These are phyloP conservation scores for Pterobdella sp. DNA, from an alignment of 2,888 invertebrate species.

Conservation along the genomic window DNA sequence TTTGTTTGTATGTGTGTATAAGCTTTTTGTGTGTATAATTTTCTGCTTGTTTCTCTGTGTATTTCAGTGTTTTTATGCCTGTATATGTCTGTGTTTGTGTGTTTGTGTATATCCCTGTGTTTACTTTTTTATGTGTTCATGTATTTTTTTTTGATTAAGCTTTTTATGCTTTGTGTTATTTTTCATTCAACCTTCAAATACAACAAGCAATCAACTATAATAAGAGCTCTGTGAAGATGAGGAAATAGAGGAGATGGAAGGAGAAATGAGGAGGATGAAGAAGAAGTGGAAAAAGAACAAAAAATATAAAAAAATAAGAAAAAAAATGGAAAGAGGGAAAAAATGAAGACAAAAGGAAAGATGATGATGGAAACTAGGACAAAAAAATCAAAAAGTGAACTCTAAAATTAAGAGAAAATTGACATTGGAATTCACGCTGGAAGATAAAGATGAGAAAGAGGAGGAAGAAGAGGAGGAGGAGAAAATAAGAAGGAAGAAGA, in stretches of 20 bases:
- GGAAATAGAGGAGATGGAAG: not conserved
- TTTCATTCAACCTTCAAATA: too few relatives aligned
- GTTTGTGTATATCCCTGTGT: too few relatives aligned
- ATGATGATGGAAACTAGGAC: too few relatives aligned
- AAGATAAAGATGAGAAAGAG: too few relatives aligned
- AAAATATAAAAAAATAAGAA: not conserved
- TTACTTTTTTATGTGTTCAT: too few relatives aligned
- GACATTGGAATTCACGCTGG: too few relatives aligned
- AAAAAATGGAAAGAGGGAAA: not conserved
- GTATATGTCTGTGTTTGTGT: constrained; percentile 6
- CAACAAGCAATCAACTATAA: too few relatives aligned
- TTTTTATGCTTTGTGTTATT: not conserved
- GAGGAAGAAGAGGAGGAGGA: not conserved
- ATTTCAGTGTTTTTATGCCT: not conserved
- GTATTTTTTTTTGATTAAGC: constrained; percentile 1
- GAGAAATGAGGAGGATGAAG: not conserved
- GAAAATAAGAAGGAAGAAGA: not conserved
- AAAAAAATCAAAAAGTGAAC: too few relatives aligned
- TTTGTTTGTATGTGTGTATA: constrained; percentile 20
- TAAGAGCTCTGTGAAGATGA: not conserved
- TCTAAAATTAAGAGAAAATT: too few relatives aligned
- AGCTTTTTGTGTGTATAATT: constrained; percentile 8
- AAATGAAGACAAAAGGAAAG: not conserved
- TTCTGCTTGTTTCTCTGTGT: not conserved
- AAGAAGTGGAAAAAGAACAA: not conserved